Conservation (phyloP, 2,888 invertebrate genomes). For the Mellilla xanthometata region DNA sequence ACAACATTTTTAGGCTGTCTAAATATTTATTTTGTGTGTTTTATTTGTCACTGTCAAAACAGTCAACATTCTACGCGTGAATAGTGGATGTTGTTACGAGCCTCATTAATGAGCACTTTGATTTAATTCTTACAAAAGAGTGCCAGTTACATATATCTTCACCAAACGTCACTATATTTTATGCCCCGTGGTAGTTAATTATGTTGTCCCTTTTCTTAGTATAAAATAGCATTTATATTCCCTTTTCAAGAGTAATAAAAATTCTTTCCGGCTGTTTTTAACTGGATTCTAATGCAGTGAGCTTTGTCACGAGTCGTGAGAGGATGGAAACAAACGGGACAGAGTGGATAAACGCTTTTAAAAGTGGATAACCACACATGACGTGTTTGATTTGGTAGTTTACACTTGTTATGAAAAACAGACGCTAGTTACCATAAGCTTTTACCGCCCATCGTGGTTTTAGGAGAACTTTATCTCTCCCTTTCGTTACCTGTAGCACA, state of each 20-base stretch:
- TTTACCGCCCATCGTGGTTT: too few relatives aligned
- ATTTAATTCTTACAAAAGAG: conserved; percentile 15
- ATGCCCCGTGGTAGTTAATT: conserved; percentile 50
- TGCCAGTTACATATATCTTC: conserved; percentile 32
- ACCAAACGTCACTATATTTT: conserved; percentile 36
- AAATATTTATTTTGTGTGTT: conserved; percentile 36
- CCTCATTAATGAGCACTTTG: conserved; percentile 1
- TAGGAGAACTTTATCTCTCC: too few relatives aligned
- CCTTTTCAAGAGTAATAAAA: conserved; percentile 64
- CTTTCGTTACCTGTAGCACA: too few relatives aligned
- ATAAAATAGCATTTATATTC: conserved; percentile 63
- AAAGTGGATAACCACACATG: conserved; percentile 37
- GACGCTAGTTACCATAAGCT: too few relatives aligned
- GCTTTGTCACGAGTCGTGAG: conserved; percentile 30
- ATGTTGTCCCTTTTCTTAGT: conserved; percentile 48
- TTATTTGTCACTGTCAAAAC: neutral
- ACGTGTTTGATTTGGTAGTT: conserved; percentile 42
- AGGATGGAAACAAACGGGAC: conserved; percentile 12
- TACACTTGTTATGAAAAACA: conserved; percentile 37
- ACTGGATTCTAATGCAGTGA: conserved; percentile 59
- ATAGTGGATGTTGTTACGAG: neutral
- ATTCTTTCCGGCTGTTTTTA: conserved; percentile 62
- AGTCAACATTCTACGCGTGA: neutral
- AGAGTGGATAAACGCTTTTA: conserved; percentile 35
- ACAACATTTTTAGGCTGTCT: conserved; percentile 40